Conservation (phyloP, 2,113 vertebrate genomes). For the Globicephala melas region DNA sequence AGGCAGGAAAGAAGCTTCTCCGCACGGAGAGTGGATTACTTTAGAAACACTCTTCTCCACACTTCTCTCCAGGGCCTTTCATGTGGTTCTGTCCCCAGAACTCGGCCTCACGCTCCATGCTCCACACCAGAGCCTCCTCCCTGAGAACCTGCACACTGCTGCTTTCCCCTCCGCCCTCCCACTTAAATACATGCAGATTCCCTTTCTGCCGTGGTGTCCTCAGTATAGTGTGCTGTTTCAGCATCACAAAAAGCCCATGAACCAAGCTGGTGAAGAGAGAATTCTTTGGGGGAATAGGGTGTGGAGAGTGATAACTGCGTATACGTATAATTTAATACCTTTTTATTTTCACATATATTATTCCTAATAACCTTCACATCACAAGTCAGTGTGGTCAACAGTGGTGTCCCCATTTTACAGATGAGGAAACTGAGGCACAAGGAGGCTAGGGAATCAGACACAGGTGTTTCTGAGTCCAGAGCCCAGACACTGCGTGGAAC, state of each 20-base stretch:
- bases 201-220: not conserved
- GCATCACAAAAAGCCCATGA: no score
- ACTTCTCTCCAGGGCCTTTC: not conserved
- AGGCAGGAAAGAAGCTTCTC: not conserved
- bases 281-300: not conserved
- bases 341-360: not conserved
- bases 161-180: no score
- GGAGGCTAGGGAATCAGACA: not conserved
- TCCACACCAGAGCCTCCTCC: not conserved
- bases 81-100: not conserved
- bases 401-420: not conserved
- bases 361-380: not conserved
- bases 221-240: rapidly evolving
- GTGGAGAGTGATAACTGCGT: not conserved
- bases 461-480: not conserved
- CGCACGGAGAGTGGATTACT: not conserved
- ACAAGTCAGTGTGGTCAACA: not conserved
- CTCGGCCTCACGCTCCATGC: not conserved
- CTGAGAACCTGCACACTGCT: not conserved
- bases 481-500: not conserved
- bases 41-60: not conserved
- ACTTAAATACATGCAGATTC: not conserved
- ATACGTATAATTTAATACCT: not conserved
- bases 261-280: not conserved
- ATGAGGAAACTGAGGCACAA: not conserved